Conservation (phyloP, 2,113 vertebrate species). For the Galbula dea region DNA sequence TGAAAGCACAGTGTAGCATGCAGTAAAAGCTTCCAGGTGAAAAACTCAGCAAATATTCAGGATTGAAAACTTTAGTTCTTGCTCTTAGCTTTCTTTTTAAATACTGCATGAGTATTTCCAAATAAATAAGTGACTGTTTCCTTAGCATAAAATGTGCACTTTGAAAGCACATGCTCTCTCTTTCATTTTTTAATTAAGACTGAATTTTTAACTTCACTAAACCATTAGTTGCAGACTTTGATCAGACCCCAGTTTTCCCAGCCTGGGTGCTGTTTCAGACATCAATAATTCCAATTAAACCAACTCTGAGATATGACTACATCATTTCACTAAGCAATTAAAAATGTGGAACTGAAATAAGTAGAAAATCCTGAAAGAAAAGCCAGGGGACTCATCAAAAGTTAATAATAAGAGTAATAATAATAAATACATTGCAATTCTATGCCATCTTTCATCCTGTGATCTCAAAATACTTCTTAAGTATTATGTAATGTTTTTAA, state of each 20-base stretch:
- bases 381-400: constrained; percentile 14
- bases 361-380: constrained; percentile 38
- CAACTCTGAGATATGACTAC: constrained; percentile 42
- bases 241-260: constrained; percentile 60
- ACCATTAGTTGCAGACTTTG: constrained; percentile 31
- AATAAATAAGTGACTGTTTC: not conserved
- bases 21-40: not conserved
- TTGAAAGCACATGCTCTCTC: not conserved
- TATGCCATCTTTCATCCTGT: not conserved
- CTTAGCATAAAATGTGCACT: not conserved
- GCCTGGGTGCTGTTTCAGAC: constrained; percentile 55
- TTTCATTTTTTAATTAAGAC: constrained; percentile 40
- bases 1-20: not conserved
- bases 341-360: constrained; percentile 62
- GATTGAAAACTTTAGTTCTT: not conserved
- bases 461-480: not conserved
- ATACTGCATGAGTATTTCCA: not conserved
- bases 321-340: constrained; percentile 62
- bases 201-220: constrained; percentile 45
- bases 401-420: constrained; percentile 10
- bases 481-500: not conserved
- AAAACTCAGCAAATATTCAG: not conserved
- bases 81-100: not conserved
- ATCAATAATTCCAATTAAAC: constrained; percentile 72
- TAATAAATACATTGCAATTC: not conserved